These are phyloP conservation scores for Cladopsammia gracilis DNA, from an alignment of 64 coral and sea anemone species.

Conservation along the genomic window DNA sequence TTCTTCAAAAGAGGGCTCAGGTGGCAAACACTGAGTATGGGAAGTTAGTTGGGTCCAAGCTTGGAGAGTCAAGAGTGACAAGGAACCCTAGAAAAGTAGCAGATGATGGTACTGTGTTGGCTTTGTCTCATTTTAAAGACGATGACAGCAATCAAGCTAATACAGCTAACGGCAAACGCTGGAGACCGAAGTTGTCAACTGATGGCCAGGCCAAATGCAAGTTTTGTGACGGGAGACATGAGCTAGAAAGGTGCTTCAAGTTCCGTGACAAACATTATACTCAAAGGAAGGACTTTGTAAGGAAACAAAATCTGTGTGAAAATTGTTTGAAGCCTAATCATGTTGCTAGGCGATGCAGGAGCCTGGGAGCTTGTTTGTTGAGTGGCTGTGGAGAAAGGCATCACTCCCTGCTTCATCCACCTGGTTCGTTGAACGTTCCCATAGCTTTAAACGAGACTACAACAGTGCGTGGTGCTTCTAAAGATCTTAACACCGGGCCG, in stretches of 20 bases:
- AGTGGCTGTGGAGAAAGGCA: neutral
- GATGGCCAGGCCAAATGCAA: too few species aligned
- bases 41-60: slow-evolving; percentile 17
- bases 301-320: slow-evolving; percentile 5
- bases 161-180: too few species aligned
- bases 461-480: neutral
- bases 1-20: neutral
- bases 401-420: neutral
- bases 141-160: too few species aligned
- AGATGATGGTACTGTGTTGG: too few species aligned
- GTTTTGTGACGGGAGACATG: too few species aligned
- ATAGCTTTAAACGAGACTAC: neutral
- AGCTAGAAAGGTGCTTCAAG: too few species aligned
- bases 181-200: too few species aligned
- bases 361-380: neutral
- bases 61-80: neutral
- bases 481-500: neutral
- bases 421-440: neutral
- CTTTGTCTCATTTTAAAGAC: too few species aligned
- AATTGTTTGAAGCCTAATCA: slow-evolving; percentile 13
- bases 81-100: neutral
- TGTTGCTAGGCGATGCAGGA: neutral
- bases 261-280: too few species aligned
- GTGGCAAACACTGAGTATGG: slow-evolving; percentile 4
- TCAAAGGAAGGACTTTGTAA: neutral